Conservation (phyloP, 2,888 invertebrate species). For the Macaria notata region DNA sequence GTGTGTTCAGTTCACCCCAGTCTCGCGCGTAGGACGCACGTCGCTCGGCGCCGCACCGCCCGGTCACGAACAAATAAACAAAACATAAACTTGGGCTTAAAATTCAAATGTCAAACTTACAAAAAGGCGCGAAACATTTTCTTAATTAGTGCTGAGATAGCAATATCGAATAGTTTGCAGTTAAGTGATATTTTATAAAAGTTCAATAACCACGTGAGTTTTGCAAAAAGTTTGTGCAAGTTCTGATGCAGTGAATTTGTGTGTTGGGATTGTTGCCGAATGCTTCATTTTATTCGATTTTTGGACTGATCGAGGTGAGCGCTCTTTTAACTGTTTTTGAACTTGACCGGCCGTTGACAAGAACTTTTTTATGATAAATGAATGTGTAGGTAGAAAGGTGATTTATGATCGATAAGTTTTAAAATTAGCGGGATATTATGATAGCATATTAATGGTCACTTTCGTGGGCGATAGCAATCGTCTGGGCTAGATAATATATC, state of each 20-base stretch:
- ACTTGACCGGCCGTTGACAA: slow-evolving; percentile 52
- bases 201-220: slow-evolving; percentile 41
- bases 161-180: not conserved
- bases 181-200: slow-evolving; percentile 29
- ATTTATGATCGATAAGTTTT: slow-evolving; percentile 20
- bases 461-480: slow-evolving; percentile 6
- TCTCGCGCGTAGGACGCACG: slow-evolving; percentile 58
- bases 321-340: slow-evolving; percentile 24
- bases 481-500: slow-evolving; percentile 7
- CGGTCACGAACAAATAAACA: slow-evolving; percentile 48
- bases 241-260: slow-evolving; percentile 61
- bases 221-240: slow-evolving; percentile 37
- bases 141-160: slow-evolving; percentile 21
- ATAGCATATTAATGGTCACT: not conserved
- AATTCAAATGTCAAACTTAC: not conserved
- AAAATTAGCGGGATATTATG: not conserved
- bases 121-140: slow-evolving; percentile 36
- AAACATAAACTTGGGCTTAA: no score
- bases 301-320: slow-evolving; percentile 68
- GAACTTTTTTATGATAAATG: slow-evolving; percentile 33
- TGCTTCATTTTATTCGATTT: slow-evolving; percentile 62
- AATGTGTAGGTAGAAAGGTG: slow-evolving; percentile 11
- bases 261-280: slow-evolving; percentile 48
- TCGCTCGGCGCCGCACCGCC: slow-evolving; percentile 42
- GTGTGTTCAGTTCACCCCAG: slow-evolving; percentile 61